Evolutionary conservation across 1,140 invertebrate genomes (phyloP).

Genomic region (Sminthurinus signatus): DNA sequence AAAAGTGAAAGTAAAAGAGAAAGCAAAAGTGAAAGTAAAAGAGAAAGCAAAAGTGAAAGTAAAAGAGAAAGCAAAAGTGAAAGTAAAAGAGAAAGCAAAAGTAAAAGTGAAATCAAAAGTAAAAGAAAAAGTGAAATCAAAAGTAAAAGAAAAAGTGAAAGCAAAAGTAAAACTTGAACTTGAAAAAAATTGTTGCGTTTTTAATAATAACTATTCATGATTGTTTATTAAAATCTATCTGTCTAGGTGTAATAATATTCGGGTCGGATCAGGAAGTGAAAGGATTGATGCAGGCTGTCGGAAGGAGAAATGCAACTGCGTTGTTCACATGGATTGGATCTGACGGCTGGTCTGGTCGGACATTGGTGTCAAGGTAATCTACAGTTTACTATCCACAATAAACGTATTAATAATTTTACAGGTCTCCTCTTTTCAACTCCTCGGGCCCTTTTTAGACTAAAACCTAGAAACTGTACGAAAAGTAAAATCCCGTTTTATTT

Average conservation of each 20-base stretch:
- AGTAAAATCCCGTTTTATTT: no score
- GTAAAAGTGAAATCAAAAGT: neutral
- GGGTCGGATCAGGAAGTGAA: constrained; percentile 94
- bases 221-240: neutral
- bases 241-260: constrained; percentile 85
- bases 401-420: no score
- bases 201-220: neutral
- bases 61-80: neutral
- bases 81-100: neutral
- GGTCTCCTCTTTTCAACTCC: no score
- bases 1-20: neutral
- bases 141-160: neutral
- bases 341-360: constrained; percentile 83
- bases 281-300: constrained; percentile 83
- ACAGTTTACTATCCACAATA: no score
- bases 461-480: no score
- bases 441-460: no score
- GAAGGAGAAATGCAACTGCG: constrained; percentile 77
- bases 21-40: neutral
- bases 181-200: neutral
- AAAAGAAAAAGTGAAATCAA: neutral
- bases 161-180: neutral
- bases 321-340: constrained; percentile 91
- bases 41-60: neutral
- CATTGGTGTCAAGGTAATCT: no score